These are phyloP conservation scores for Cyclargus thomasi DNA, from an alignment of 1,140 invertebrate genomes.

Conservation along the genomic window DNA sequence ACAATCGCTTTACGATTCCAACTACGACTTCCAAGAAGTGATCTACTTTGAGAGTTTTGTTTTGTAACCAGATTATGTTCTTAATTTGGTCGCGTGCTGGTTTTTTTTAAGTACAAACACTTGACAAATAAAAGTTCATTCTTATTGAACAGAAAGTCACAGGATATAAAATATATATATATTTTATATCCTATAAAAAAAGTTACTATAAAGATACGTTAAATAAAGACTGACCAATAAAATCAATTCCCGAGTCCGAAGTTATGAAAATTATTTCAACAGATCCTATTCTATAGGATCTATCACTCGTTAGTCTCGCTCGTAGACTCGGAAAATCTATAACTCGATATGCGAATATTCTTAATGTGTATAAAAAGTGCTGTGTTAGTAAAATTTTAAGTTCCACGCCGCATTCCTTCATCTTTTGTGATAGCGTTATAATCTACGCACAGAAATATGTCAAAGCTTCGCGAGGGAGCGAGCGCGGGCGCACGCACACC, in stretches of 20 bases:
- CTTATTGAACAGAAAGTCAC: background rate
- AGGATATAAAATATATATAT: no score
- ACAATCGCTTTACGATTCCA: background rate
- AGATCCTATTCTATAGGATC: no score
- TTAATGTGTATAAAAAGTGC: no score
- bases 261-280: no score
- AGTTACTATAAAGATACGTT: no score
- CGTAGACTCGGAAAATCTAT: no score
- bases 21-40: background rate
- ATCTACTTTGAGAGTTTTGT: background rate
- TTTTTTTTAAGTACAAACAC: background rate
- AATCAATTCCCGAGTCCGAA: no score
- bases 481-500: slow-evolving; percentile 39
- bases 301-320: no score
- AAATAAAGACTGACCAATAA: no score
- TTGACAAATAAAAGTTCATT: background rate
- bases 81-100: background rate
- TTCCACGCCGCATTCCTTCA: background rate
- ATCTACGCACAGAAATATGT: slow-evolving; percentile 29
- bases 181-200: no score
- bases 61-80: background rate
- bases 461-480: slow-evolving; percentile 35
- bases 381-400: no score
- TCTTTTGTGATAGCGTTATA: slow-evolving; percentile 23
- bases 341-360: no score